These are phyloP conservation scores for Drosophila putrida DNA, from an alignment of 2,888 invertebrate genomes.

Conservation along the genomic window DNA sequence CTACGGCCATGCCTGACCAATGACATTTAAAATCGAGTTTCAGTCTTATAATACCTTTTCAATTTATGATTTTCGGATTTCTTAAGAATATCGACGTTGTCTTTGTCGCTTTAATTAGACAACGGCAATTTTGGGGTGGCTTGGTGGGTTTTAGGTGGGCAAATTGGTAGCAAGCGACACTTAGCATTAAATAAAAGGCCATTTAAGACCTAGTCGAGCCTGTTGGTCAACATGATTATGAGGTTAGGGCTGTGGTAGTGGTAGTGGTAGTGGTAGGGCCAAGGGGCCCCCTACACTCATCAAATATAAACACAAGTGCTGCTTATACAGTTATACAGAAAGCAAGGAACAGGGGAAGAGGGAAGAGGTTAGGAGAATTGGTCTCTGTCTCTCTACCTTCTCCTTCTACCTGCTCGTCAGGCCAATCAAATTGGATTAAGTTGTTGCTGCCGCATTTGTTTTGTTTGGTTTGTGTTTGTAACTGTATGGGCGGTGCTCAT, in stretches of 20 bases:
- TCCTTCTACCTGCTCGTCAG: slow-evolving; percentile 35
- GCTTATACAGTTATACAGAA: background rate
- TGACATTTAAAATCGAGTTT: slow-evolving; percentile 31
- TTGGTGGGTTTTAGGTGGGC: background rate
- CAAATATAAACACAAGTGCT: slow-evolving; percentile 45
- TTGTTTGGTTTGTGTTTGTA: slow-evolving; percentile 35
- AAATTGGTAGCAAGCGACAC: slow-evolving; percentile 49
- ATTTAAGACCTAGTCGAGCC: slow-evolving; percentile 60
- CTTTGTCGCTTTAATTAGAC: slow-evolving; percentile 56
- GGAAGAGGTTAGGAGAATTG: slow-evolving; percentile 3
- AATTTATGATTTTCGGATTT: slow-evolving; percentile 34
- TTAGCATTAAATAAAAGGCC: slow-evolving; percentile 72
- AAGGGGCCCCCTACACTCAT: slow-evolving; percentile 19
- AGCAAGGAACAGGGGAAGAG: background rate
- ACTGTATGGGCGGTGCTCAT: slow-evolving; percentile 12
- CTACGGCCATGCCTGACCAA: too few relatives aligned
- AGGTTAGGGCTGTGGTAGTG: slow-evolving; percentile 5
- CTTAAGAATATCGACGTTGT: slow-evolving; percentile 33
- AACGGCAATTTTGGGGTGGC: background rate
- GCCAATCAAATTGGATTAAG: slow-evolving; percentile 77
- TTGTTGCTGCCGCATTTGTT: slow-evolving; percentile 64
- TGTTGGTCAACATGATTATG: slow-evolving; percentile 53
- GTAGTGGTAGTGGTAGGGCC: too few relatives aligned
- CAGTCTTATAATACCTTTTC: slow-evolving; percentile 13
- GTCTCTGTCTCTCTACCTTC: background rate